phyloP scores from a whole-genome alignment of 1,140 invertebrate genomes.

The Dendrolimus punctatus region DNA sequence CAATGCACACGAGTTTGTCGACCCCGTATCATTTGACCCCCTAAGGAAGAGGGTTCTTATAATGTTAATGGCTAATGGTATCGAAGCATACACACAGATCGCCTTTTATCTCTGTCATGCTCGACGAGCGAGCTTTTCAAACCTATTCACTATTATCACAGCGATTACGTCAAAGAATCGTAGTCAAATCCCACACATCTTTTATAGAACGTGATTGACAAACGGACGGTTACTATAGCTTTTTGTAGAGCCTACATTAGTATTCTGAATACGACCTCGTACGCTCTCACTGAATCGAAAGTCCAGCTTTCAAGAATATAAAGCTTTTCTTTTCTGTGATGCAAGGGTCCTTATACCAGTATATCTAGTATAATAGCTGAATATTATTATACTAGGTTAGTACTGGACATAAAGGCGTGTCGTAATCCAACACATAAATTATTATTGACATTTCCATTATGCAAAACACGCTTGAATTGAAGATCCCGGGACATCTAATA shows the following conservation, averaged over 20 bases:
- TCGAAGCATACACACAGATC: constrained; percentile 26
- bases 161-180: neutral
- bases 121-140: constrained; percentile 17
- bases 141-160: constrained; percentile 11
- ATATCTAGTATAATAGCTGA: constrained; percentile 23
- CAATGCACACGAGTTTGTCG: constrained; percentile 46
- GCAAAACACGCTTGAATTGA: no score
- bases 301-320: constrained; percentile 15
- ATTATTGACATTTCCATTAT: no score
- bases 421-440: no score
- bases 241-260: constrained; percentile 16
- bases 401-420: no score
- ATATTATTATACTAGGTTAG: no score
- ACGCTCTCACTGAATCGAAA: constrained; percentile 12
- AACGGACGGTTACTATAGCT: constrained; percentile 1
- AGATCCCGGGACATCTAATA: no score
- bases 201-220: no score
- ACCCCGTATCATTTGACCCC: constrained; percentile 41
- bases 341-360: constrained; percentile 30
- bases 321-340: constrained; percentile 22
- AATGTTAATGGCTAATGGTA: constrained; percentile 42
- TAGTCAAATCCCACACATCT: no score
- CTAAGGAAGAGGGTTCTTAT: constrained; percentile 45
- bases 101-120: constrained; percentile 50
- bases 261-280: constrained; percentile 9